Base-by-base conservation (phyloP, 1,140 invertebrate species). In the Euglossa dilemma region DNA sequence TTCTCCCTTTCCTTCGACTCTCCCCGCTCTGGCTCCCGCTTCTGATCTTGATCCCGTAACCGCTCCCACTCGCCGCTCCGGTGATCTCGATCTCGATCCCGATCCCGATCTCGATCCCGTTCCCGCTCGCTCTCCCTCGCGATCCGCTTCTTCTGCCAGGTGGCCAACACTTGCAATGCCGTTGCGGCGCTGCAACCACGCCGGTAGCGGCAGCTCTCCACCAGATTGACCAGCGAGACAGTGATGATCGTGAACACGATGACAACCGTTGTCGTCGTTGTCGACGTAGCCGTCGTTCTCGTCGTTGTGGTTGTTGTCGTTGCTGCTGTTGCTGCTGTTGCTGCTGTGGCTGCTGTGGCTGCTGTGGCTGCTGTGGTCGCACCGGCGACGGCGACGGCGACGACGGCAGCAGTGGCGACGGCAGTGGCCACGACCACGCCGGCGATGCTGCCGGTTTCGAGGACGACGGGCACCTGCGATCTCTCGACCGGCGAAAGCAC, bases 401-500 rank as follows among this genome's bases (percentile, higher is more conserved):
- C 69, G 47, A 25, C 25, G 73, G 59, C 43, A 59, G 74, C 78
- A n/a, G 73, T 81, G 70, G 74, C 77, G 57, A 61, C 84, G 59
- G 67, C 75, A 54, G 56, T 71, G 78, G 57, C 80, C 47, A 73
- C 85, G 76, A 76, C 64, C 25, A 56, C 75, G 67, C 61, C 86
- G 86, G 67, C 82, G 79, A 75, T 73, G 76, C 84, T 73, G 85
- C 84, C 75, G 74, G 86, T 66, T 50, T 69, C 86, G 85, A 80
- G 76, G 80, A 75, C 69, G 7, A 84, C 69, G 82, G 82, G 57
- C 36, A 84, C 57, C 75, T 52, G 54, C 75, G 67, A 85, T 75
- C 83, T 80, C 50, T 83, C 76, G 87, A 88, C 61, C 82, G 85
- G 86, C 80, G 87, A 87, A 87, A 88, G 71, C 80, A 88, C 83